Conservation (phyloP, 2,888 invertebrate species). For the Altica lythri region DNA sequence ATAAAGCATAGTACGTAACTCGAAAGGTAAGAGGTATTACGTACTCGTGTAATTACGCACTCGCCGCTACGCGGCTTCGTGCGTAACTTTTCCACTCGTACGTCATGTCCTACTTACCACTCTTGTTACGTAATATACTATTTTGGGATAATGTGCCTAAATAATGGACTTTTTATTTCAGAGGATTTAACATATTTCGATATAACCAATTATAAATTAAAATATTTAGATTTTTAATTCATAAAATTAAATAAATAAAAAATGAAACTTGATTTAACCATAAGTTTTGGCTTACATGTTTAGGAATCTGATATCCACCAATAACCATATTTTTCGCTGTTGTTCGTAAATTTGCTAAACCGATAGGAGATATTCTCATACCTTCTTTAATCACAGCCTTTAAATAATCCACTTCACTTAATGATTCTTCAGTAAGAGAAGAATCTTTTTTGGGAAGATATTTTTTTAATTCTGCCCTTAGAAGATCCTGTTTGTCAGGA, state of each 20-base stretch:
- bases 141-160: neutral
- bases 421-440: slow-evolving; percentile 51
- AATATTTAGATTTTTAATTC: neutral
- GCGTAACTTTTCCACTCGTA: too few relatives aligned
- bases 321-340: slow-evolving; percentile 35
- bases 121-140: neutral
- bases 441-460: slow-evolving; percentile 45
- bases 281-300: slow-evolving; percentile 51
- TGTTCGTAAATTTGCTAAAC: slow-evolving; percentile 31
- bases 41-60: too few relatives aligned
- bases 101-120: neutral
- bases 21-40: too few relatives aligned
- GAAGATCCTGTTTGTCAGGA: slow-evolving; percentile 54
- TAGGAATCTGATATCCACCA: slow-evolving; percentile 43
- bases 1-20: too few relatives aligned
- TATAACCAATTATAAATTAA: too few relatives aligned
- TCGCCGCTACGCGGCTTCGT: too few relatives aligned
- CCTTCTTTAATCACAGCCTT: slow-evolving; percentile 70
- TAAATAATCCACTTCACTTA: slow-evolving; percentile 58
- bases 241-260: too few relatives aligned
- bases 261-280: too few relatives aligned
- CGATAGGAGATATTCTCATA: slow-evolving; percentile 51
- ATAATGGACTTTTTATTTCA: neutral
- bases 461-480: slow-evolving; percentile 53
- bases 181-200: neutral